Evolutionary conservation across 2,113 vertebrate species (phyloP), one percentile per base, ranked within the genome.

Genomic region (Apaloderma vittatum): DNA sequence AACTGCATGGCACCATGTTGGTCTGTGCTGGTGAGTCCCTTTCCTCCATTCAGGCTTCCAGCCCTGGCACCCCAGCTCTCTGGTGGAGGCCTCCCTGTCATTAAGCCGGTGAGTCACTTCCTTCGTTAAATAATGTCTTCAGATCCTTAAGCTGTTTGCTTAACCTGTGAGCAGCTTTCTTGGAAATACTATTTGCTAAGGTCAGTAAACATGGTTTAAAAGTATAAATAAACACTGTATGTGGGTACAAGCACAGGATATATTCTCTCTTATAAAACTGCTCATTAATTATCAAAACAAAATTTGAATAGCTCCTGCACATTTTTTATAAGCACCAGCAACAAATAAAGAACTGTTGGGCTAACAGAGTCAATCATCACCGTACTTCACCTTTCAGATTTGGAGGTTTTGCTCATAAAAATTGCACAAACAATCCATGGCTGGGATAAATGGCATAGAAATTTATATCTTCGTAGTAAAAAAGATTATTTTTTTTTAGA

Each of bases 1-100:
- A 0, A 0, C 21, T 55, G 57, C 3, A 0, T 0, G 4, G 46
- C 40, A 36, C 20, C 4, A 3, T 0, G 0, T 43, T n/a, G 26
- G 36, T 49, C 63, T 4, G 2, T 19, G 29, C 26, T 2, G 0
- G 8, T 0, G 0, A 21, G 32, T 23, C 55, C 88, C 59, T 40
- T 80, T 30, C 40, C 15, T 76, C 67, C 1, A 1, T 29, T 46
- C 0, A 0, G 3, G 29, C 63, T 93, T 94, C 68, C 70, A 86
- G 57, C 68, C 82, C 79, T 86, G 67, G 67, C 75, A 86, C 23
- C 74, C 51, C 0, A 1, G 52, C 36, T 48, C 3, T 0, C 46
- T 70, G 55, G 18, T 48, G 66, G 86, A 82, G 66, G 75, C 77
- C 84, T 82, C 73, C 45, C 54, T 37, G 32, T 54, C 13, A 1